Evolutionary conservation across 2,888 invertebrate species (phyloP).

Genomic region (Cheilosia urbana): DNA sequence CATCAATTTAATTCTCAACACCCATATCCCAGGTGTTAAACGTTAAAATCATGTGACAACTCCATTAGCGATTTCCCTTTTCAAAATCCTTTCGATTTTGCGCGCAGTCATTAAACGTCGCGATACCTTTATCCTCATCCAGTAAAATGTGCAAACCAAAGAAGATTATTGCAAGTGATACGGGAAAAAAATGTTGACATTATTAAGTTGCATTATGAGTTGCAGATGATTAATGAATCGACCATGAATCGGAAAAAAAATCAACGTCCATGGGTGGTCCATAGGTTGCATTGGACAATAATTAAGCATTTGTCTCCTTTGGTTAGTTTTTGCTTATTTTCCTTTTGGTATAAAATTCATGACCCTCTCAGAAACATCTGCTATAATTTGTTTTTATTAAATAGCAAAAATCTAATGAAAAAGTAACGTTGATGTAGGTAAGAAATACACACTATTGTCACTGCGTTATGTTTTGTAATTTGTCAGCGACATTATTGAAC

Average conservation of each 20-base stretch:
- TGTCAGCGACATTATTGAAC: neutral
- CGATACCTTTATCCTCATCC: slow-evolving; percentile 21
- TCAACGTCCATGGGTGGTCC: slow-evolving; percentile 49
- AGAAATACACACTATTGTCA: slow-evolving; percentile 15
- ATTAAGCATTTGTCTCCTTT: slow-evolving; percentile 46
- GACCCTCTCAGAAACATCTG: slow-evolving; percentile 50
- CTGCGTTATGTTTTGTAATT: neutral
- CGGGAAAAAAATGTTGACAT: slow-evolving; percentile 21
- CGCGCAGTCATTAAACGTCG: slow-evolving; percentile 34
- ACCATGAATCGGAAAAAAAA: slow-evolving; percentile 45
- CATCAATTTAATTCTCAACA: no score
- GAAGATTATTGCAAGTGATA: neutral
- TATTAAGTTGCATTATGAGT: slow-evolving; percentile 65
- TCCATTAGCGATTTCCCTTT: slow-evolving; percentile 36
- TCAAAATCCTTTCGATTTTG: slow-evolving; percentile 51
- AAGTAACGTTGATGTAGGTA: slow-evolving; percentile 37
- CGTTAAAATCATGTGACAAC: slow-evolving; percentile 9
- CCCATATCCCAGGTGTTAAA: slow-evolving; percentile 18
- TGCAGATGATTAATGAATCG: slow-evolving; percentile 68
- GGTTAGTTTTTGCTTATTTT: neutral
- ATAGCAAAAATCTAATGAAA: slow-evolving; percentile 8
- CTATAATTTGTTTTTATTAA: slow-evolving; percentile 1
- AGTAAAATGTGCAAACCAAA: slow-evolving; percentile 14
- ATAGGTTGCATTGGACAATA: slow-evolving; percentile 49
- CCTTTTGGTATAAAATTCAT: slow-evolving; percentile 25